These are phyloP conservation scores for Tringa solitaria DNA, from an alignment of 2,113 vertebrate genomes.

Conservation along the genomic window DNA sequence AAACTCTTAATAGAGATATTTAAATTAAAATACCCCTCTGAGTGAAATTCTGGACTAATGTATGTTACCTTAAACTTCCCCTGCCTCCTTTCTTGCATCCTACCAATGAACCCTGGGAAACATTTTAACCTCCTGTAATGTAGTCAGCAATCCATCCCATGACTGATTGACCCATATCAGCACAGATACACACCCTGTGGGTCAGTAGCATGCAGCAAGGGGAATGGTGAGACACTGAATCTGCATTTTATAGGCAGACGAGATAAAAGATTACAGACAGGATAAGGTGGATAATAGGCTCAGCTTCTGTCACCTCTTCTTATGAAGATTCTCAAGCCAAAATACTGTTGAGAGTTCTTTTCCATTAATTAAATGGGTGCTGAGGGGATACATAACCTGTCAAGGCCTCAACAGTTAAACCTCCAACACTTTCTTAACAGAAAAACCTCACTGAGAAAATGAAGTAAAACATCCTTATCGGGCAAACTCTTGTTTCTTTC, in stretches of 20 bases:
- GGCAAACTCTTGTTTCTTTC: not conserved
- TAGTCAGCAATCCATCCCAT: not conserved
- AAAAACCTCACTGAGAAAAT: not conserved
- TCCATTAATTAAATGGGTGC: not conserved
- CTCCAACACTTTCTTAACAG: not conserved
- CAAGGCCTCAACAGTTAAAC: conserved; percentile 12
- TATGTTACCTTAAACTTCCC: not conserved
- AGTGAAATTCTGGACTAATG: conserved; percentile 44
- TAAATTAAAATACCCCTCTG: conserved; percentile 42
- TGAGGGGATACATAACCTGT: not conserved
- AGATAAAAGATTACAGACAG: not conserved
- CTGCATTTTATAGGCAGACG: not conserved
- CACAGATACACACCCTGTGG: not conserved
- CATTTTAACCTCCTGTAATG: not conserved
- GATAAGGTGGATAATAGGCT: not conserved
- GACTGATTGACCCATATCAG: not conserved
- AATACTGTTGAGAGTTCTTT: not conserved
- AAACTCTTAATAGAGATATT: conserved; percentile 43
- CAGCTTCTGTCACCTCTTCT: not conserved
- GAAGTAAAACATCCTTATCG: not conserved
- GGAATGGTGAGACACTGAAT: not conserved
- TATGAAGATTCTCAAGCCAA: not conserved
- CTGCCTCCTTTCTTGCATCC: not conserved
- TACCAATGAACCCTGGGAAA: not conserved
- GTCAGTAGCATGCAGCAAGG: not conserved